Percentiles rank a stretch among this genome's conserved stretches.
Evolutionary conservation across 1,140 invertebrate species (phyloP).

Genomic region (Parasteatoda tepidariorum): DNA sequence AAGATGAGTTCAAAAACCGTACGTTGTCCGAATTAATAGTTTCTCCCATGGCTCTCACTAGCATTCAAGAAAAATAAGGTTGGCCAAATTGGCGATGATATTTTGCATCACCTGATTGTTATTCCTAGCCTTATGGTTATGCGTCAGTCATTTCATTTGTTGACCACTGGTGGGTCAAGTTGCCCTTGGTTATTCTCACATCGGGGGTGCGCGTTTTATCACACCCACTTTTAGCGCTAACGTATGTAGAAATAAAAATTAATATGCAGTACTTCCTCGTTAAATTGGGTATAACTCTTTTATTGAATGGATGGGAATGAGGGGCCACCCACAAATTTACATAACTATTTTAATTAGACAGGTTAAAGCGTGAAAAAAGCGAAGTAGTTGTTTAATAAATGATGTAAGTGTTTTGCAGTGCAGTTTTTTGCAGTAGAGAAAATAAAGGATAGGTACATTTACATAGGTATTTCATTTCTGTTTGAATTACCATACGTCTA

Average conservation of each 20-base stretch:
- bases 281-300: constrained; percentile 22
- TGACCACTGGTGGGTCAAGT: constrained; percentile 5
- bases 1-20: constrained; percentile 8
- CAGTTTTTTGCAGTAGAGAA: too few relatives aligned
- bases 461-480: too few relatives aligned
- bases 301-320: neutral
- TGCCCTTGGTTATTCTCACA: constrained; percentile 39
- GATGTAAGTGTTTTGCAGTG: neutral
- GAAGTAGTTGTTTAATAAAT: neutral
- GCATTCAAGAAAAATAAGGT: constrained; percentile 33
- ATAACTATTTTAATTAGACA: neutral
- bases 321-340: constrained; percentile 6
- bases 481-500: too few relatives aligned
- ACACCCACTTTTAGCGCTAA: constrained; percentile 25
- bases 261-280: constrained; percentile 36
- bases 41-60: neutral
- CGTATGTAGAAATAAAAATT: neutral
- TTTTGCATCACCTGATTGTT: constrained; percentile 27
- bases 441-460: too few relatives aligned
- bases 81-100: constrained; percentile 15
- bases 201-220: constrained; percentile 20
- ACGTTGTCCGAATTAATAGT: constrained; percentile 13
- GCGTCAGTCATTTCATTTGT: constrained; percentile 22
- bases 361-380: neutral
- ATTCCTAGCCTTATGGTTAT: constrained; percentile 27